Percentiles rank a stretch among this genome's conserved stretches.
Conservation (phyloP, 2,888 invertebrate species). For the Bembecia ichneumoniformis region DNA sequence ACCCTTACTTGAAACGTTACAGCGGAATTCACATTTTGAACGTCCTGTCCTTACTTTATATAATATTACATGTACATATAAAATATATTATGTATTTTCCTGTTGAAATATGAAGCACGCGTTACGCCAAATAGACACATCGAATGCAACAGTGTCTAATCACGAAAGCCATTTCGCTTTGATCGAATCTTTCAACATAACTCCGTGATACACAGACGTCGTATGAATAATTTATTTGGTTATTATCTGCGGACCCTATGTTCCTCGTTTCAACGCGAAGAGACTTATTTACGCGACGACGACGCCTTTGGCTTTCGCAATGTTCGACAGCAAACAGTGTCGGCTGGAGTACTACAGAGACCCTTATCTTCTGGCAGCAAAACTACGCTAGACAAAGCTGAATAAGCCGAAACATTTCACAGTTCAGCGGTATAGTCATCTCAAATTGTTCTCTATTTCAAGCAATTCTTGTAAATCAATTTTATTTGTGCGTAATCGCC, state of each 20-base stretch:
- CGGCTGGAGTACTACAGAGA: conserved; percentile 20
- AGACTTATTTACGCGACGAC: conserved; percentile 16
- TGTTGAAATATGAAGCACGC: conserved; percentile 20
- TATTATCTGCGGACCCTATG: conserved; percentile 34
- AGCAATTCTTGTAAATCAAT: conserved; percentile 5
- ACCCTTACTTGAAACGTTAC: conserved; percentile 31
- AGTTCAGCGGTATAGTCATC: background rate
- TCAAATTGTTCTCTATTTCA: conserved; percentile 10
- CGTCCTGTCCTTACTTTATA: conserved; percentile 28
- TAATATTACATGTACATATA: conserved; percentile 22
- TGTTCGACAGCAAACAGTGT: conserved; percentile 27
- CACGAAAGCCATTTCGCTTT: conserved; percentile 24
- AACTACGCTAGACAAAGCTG: conserved; percentile 7
- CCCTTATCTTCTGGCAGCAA: conserved; percentile 34
- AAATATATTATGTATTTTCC: background rate
- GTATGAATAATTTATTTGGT: conserved; percentile 51
- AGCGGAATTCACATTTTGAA: conserved; percentile 28
- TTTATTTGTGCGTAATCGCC: too few relatives aligned
- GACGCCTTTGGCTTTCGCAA: conserved; percentile 16
- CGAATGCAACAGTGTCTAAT: background rate
- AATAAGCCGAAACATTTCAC: background rate
- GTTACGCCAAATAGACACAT: conserved; percentile 3
- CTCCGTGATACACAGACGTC: conserved; percentile 30
- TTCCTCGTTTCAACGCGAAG: conserved; percentile 27
- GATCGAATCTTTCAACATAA: conserved; percentile 41